Evolutionary conservation across 2,797 vertebrate species (phyloP).

Genomic region (Smutsia temminckii): DNA sequence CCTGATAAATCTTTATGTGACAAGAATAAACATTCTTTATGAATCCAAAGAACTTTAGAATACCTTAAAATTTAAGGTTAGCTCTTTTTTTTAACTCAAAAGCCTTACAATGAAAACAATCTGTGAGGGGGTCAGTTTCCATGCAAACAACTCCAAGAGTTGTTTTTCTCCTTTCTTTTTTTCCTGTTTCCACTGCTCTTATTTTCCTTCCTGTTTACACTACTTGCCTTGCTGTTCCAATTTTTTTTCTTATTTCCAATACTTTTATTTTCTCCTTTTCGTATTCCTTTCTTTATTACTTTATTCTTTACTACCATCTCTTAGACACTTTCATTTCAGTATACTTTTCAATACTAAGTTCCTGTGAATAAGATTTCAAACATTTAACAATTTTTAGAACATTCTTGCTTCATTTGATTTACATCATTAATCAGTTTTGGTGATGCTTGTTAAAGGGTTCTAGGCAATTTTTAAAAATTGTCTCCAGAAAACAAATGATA

Average conservation of each 20-base stretch:
- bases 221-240: not conserved
- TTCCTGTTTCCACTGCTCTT: not conserved
- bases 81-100: not conserved
- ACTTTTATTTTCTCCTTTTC: not conserved
- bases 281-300: not conserved
- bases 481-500: not conserved
- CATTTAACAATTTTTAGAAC: not conserved
- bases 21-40: not conserved
- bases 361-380: not conserved
- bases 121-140: not conserved
- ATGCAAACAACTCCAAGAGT: not conserved
- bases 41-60: not conserved
- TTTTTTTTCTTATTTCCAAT: not conserved
- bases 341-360: not conserved
- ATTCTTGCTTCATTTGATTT: not conserved
- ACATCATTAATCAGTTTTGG: not conserved
- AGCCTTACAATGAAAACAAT: not conserved
- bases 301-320: not conserved
- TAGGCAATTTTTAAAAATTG: not conserved
- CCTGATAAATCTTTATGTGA: not conserved
- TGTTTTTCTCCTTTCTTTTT: not conserved
- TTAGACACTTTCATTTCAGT: not conserved
- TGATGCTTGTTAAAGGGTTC: not conserved
- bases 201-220: not conserved
- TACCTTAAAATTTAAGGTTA: not conserved